Base-by-base conservation (phyloP, 2,113 vertebrate genomes). In the Gasterosteus nipponicus region DNA sequence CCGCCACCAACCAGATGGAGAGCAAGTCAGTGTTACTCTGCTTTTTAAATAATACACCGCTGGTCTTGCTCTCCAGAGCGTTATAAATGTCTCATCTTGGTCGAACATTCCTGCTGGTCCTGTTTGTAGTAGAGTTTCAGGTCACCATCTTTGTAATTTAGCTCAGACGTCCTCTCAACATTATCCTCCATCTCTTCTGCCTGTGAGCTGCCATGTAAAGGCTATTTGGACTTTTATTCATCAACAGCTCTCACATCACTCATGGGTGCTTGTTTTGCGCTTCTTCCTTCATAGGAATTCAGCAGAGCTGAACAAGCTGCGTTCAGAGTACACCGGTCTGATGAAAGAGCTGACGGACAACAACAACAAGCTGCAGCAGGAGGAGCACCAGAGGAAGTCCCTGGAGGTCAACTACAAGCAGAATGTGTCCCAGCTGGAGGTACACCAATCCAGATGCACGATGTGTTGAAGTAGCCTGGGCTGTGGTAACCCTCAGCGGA, bases 1-100 rank as follows among this genome's bases (percentile, higher is more conserved):
- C 96, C n/a, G 96, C 97, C 75, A 95, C 97, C 89, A 98, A 95
- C 86, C 97, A 98, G 87, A 96, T 99, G 94, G 98, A 99, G 92
- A 98, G 92, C 96, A 99, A 99, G 98, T 99, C 92, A 90, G 97
- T 96, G 41, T 38, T 47, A 39, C 26, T 38, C 35, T 33, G 33
- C 33, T 33, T 33, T 33, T 33, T 57, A 26, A 44, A 66, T 46
- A 15, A 44, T 2, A 57, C 5, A 26, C 26, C 10, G 22, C 44
- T 73, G 39, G 19, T 68, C 47, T 42, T 9, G 11, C 56, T 18
- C 4, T 42, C 11, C 12, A 18, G 47, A 67, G 29, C 7, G 57
- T 59, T 18, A 29, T 69, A 22, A 9, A 14, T 18, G 15, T 39
- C 69, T 78, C 29, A 31, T 46, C 63, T 7, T 66, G 31, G 31